Conservation (phyloP, 2,797 vertebrate genomes). For the Syndactyla subalaris region DNA sequence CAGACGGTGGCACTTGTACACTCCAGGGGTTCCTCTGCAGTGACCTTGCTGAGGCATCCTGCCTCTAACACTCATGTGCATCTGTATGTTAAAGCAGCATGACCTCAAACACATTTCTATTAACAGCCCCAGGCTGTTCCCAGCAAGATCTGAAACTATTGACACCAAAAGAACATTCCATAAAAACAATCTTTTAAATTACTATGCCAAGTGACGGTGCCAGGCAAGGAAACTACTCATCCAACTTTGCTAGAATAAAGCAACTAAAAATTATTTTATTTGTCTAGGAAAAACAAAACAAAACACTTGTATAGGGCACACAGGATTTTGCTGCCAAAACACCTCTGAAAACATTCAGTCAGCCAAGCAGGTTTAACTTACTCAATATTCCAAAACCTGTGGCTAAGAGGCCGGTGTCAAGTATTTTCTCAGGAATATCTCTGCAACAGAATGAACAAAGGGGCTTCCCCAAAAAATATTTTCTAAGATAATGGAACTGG, state of each 20-base stretch:
- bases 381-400: not conserved
- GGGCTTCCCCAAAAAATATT: not conserved
- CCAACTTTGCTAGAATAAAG: not conserved
- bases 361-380: not conserved
- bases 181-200: not conserved
- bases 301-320: not conserved
- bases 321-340: not conserved
- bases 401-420: not conserved
- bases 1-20: not conserved
- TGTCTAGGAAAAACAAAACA: not conserved
- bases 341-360: not conserved
- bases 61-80: not conserved
- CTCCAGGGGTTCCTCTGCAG: not conserved
- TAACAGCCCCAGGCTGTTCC: not conserved
- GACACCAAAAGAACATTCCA: not conserved
- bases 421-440: not conserved
- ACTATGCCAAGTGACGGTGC: not conserved
- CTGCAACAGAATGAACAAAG: not conserved
- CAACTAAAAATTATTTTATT: not conserved
- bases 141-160: slow-evolving; percentile 1
- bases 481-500: not conserved
- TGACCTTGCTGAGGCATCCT: not conserved
- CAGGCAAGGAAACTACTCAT: not conserved
- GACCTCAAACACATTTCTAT: not conserved
- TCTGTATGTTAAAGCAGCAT: fast-evolving